These are phyloP conservation scores for Mythimna impura DNA, from an alignment of 2,888 invertebrate species.

Conservation along the genomic window DNA sequence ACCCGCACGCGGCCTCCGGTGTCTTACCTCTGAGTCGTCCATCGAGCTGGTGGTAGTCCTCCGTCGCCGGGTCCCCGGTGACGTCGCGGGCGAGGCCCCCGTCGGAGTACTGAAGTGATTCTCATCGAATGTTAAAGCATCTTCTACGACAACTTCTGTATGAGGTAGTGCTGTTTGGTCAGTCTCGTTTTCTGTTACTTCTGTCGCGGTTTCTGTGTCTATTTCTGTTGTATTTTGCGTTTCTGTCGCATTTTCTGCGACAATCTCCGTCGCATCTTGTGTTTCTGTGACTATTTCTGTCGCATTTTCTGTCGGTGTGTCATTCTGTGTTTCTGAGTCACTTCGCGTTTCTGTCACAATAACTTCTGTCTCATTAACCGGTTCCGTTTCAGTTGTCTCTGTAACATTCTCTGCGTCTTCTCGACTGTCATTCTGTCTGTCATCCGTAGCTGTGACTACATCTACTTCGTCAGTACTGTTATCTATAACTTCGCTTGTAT, in stretches of 20 bases:
- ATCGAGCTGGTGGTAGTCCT: constrained; percentile 80
- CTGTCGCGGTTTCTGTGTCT: background rate
- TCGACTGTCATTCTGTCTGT: constrained; percentile 30
- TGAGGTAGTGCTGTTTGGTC: constrained; percentile 53
- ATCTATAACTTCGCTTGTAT: constrained; percentile 25
- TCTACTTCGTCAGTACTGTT: constrained; percentile 41
- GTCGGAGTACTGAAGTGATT: constrained; percentile 89
- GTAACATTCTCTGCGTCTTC: constrained; percentile 13
- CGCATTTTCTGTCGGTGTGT: background rate
- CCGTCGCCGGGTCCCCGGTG: constrained; percentile 69
- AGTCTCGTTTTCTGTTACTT: constrained; percentile 33
- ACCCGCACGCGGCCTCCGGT: constrained; percentile 65
- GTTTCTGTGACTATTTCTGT: background rate
- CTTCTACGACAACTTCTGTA: constrained; percentile 67
- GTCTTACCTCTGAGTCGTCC: constrained; percentile 88
- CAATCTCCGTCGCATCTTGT: background rate
- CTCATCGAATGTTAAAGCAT: constrained; percentile 84
- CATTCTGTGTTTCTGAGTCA: background rate
- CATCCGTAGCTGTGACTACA: constrained; percentile 28
- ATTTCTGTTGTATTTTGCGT: background rate
- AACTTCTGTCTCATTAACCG: constrained; percentile 12
- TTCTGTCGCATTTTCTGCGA: background rate
- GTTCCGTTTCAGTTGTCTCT: constrained; percentile 11
- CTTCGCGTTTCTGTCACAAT: background rate
- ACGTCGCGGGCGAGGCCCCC: constrained; percentile 76